phyloP scores from a whole-genome alignment of 2,888 invertebrate genomes.

The Drosophila atroscutellata region DNA sequence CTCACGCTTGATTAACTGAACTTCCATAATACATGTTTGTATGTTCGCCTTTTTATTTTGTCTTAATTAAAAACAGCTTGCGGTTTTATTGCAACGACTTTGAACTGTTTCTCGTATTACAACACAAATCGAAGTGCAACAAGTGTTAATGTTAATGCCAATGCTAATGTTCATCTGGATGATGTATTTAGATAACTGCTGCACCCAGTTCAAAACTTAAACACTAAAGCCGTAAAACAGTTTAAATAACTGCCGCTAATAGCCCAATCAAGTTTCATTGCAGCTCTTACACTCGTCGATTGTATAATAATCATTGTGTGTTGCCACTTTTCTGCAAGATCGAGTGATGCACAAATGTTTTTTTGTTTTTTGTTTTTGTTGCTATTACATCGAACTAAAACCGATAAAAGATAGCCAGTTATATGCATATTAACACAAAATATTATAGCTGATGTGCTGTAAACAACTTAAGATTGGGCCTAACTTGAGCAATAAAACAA shows the following conservation, averaged over 20 bases:
- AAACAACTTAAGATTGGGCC: slow-evolving; percentile 14
- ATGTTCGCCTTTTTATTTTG: slow-evolving; percentile 37
- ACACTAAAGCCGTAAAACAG: not conserved
- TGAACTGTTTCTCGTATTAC: slow-evolving; percentile 76
- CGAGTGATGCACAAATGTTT: not conserved
- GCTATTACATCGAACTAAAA: slow-evolving; percentile 2
- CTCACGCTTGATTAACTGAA: slow-evolving; percentile 75
- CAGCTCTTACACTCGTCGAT: not conserved
- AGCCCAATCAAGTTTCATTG: slow-evolving; percentile 5
- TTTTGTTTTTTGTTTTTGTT: not conserved
- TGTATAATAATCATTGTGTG: not conserved
- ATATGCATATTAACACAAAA: not conserved
- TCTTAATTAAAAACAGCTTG: slow-evolving; percentile 68
- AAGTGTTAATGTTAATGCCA: slow-evolving; percentile 20
- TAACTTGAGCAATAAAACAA: slow-evolving; percentile 2
- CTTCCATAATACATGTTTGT: slow-evolving; percentile 64
- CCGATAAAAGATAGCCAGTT: not conserved
- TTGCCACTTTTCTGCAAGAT: not conserved
- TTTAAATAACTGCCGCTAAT: slow-evolving; percentile 1
- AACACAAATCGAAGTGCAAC: slow-evolving; percentile 19
- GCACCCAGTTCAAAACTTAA: slow-evolving; percentile 4
- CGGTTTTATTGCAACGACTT: slow-evolving; percentile 73
- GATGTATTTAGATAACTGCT: slow-evolving; percentile 7
- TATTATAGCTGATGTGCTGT: not conserved
- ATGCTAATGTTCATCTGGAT: slow-evolving; percentile 11